These are phyloP conservation scores for Peromyscus melanophrys DNA, from an alignment of 2,797 vertebrate genomes.

Conservation along the genomic window DNA sequence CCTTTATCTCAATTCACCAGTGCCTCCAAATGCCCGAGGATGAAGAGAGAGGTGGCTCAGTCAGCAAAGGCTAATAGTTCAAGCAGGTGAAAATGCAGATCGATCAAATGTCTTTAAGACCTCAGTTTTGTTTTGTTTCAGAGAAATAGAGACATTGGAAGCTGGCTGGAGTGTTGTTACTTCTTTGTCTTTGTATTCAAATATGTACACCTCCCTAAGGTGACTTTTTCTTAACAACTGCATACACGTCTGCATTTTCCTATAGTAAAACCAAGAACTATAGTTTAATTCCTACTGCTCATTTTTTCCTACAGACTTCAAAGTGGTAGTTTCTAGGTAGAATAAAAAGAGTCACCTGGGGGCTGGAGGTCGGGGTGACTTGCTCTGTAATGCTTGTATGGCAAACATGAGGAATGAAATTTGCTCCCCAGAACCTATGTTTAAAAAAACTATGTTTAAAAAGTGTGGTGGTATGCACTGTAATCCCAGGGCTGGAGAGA, in stretches of 20 bases:
- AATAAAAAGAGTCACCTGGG: neutral
- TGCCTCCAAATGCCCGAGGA: neutral
- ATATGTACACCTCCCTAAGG: neutral
- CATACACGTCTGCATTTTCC: neutral
- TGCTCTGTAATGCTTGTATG: neutral
- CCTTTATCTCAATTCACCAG: neutral
- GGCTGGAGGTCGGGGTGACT: neutral
- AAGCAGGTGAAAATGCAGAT: constrained; percentile 45
- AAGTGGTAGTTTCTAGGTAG: constrained; percentile 20
- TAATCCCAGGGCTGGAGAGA: neutral
- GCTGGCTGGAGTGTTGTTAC: too few relatives aligned
- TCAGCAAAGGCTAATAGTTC: constrained; percentile 28
- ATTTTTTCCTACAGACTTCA: constrained; percentile 33
- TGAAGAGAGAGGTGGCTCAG: neutral
- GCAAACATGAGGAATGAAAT: neutral
- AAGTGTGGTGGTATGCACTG: neutral
- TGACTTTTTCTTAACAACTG: neutral
- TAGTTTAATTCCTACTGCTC: constrained; percentile 13
- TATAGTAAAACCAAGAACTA: constrained; percentile 40
- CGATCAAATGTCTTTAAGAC: neutral
- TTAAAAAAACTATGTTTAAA: neutral
- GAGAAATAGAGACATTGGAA: neutral
- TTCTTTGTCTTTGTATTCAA: constrained; percentile 4
- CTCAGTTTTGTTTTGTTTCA: neutral
- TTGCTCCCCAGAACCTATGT: neutral